Conservation (phyloP, 2,888 invertebrate species). For the Willowsia nigromaculata region DNA sequence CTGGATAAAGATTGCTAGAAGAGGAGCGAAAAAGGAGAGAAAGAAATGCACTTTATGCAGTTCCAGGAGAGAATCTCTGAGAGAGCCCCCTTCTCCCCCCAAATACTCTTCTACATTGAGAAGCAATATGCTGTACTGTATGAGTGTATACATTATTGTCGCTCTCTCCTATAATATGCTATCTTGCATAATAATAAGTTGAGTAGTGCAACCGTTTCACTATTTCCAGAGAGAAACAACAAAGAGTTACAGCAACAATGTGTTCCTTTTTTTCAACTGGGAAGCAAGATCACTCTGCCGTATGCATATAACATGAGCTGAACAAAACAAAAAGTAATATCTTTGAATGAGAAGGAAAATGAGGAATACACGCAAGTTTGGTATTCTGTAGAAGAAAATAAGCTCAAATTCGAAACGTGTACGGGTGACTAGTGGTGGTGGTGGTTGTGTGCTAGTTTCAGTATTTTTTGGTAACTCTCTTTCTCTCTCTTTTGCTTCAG, state of each 20-base stretch:
- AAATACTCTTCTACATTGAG: not conserved
- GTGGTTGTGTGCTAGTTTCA: not conserved
- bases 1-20: too few species aligned
- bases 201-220: slow-evolving; percentile 1
- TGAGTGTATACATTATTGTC: not conserved
- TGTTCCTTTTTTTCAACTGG: not conserved
- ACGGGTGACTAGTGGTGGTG: not conserved
- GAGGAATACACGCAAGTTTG: not conserved
- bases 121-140: not conserved
- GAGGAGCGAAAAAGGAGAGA: not conserved
- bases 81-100: not conserved
- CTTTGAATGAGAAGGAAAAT: not conserved
- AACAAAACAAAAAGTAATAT: not conserved
- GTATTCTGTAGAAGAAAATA: not conserved
- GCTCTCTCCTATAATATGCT: not conserved
- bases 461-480: too few species aligned
- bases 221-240: not conserved
- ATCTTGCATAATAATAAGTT: not conserved
- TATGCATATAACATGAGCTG: not conserved
- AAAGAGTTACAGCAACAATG: slow-evolving; percentile 23
- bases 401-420: not conserved
- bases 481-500: slow-evolving; percentile 1
- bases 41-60: slow-evolving; percentile 59
- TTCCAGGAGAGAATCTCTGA: not conserved
- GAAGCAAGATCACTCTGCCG: not conserved